Conservation (phyloP, 2,797 vertebrate species). For the Syncerus caffer region DNA sequence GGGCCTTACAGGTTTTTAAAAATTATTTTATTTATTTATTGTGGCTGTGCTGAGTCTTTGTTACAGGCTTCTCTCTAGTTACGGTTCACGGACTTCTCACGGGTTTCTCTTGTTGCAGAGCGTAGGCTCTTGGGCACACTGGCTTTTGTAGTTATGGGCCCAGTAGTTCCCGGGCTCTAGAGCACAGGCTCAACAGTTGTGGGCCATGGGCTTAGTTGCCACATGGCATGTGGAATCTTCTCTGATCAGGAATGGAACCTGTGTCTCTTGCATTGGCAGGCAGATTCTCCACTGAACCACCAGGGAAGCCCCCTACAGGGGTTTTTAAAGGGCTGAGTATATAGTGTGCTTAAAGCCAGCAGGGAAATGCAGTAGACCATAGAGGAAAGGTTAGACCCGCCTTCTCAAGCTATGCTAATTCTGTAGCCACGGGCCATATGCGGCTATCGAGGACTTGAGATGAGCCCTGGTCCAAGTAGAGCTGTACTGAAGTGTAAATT, state of each 20-base stretch:
- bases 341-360: not conserved
- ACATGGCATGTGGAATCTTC: not conserved
- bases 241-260: not conserved
- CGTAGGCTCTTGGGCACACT: not conserved
- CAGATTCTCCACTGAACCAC: not conserved
- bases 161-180: not conserved
- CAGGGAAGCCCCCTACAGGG: not conserved
- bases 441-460: not conserved
- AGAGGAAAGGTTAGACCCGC: not conserved
- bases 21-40: not conserved
- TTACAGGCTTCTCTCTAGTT: not conserved
- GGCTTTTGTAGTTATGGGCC: not conserved
- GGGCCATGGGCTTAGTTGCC: not conserved
- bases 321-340: not conserved
- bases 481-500: not conserved
- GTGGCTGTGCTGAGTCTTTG: not conserved
- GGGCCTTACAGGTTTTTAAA: not conserved
- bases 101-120: not conserved
- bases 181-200: not conserved
- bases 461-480: not conserved
- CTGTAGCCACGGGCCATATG: too few species aligned
- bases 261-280: not conserved
- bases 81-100: not conserved
- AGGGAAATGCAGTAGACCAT: not conserved
- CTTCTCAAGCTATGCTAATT: not conserved